Evolutionary conservation across 2,797 vertebrate genomes (phyloP).

Genomic region (Danio albolineatus): DNA sequence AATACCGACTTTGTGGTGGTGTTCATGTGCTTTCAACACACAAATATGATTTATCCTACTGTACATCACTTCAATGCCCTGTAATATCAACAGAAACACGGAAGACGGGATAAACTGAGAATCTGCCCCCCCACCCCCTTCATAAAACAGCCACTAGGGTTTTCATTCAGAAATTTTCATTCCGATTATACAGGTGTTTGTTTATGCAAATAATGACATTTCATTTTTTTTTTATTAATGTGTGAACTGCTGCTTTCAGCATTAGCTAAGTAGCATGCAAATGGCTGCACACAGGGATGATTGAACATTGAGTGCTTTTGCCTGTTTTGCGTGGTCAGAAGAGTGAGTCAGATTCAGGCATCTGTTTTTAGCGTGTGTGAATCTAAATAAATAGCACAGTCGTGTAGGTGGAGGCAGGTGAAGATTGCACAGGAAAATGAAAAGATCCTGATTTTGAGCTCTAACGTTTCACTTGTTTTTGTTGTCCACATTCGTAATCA

Average conservation of each 20-base stretch:
- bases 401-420: background rate
- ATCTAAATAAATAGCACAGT: background rate
- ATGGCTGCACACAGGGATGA: background rate
- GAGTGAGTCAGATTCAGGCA: background rate
- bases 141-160: no score
- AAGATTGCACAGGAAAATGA: background rate
- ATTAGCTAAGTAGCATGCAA: background rate
- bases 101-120: no score
- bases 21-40: no score
- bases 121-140: no score
- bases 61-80: no score
- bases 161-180: no score
- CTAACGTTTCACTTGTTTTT: background rate
- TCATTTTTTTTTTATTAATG: background rate
- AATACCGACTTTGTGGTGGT: no score
- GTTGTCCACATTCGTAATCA: slow-evolving; percentile 4
- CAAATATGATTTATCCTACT: no score
- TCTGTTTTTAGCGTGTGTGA: slow-evolving; percentile 6
- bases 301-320: background rate
- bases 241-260: background rate
- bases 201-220: background rate
- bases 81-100: no score
- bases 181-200: no score
- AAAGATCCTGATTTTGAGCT: background rate
- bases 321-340: background rate